A percentile compares a stretch with the other conserved stretches of the same genome.
Conservation (phyloP, 2,113 vertebrate genomes). For the Pampusana beccarii region DNA sequence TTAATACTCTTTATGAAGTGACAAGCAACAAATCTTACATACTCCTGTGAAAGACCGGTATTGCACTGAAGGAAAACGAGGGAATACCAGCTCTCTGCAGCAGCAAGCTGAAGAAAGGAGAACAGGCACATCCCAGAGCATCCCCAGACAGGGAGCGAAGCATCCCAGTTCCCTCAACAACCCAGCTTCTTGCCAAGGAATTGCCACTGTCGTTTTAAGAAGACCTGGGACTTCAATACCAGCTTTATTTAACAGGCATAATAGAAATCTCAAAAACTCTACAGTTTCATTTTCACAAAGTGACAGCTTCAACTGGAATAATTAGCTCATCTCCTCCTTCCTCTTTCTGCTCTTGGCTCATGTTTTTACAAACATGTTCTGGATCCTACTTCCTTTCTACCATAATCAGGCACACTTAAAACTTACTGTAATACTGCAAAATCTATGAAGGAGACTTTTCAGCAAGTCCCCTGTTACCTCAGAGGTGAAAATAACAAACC, state of each 20-base stretch:
- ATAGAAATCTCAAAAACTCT: neutral
- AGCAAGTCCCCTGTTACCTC: neutral
- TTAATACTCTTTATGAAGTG: neutral
- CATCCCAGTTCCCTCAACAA: constrained; percentile 39
- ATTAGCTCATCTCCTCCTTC: constrained; percentile 30
- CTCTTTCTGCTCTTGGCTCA: neutral
- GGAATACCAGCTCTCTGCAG: neutral
- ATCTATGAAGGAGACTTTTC: accelerated
- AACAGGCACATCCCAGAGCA: neutral
- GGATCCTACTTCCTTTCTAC: neutral
- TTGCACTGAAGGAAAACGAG: neutral
- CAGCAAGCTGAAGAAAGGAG: neutral
- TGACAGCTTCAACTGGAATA: constrained; percentile 14
- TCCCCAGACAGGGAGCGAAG: neutral
- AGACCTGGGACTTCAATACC: constrained; percentile 14
- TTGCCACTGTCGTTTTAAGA: constrained; percentile 19
- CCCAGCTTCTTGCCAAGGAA: constrained; percentile 36
- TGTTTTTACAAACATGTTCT: neutral
- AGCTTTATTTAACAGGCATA: constrained; percentile 15
- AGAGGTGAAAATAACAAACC: neutral
- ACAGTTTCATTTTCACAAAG: neutral
- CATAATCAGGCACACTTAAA: neutral
- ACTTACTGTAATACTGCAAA: neutral
- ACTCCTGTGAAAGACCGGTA: neutral
- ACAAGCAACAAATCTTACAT: neutral